Base-by-base conservation (phyloP, 2,113 vertebrate genomes). In the Platycercus adscitus region DNA sequence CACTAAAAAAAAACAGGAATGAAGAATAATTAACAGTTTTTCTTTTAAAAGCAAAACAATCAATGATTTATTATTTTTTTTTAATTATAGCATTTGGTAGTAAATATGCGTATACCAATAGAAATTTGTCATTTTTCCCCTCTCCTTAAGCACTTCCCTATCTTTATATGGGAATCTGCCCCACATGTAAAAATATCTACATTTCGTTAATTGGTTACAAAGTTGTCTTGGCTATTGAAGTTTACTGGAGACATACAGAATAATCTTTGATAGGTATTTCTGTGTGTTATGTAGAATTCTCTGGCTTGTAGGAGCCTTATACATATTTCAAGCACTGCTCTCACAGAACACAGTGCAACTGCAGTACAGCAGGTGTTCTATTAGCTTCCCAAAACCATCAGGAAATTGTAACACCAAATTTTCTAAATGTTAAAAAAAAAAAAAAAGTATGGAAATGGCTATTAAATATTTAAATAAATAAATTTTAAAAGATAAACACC, bases 391-490 rank as follows among this genome's bases (percentile, higher is more conserved):
- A 50, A 82, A 91, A 33, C 25, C 26, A 63, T 46, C 31, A 71
- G 47, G 55, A 84, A 89, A 63, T 13, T 18, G 4, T 25, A 61
- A 88, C 47, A 60, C 7, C 58, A 93, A 61, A 77, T 91, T 72
- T 92, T 80, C 41, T 82, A 80, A 50, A 92, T 52, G 33, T 63
- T 79, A 35, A 17, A 25, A 55, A 73, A 64, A 63, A 35, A 31
- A 23, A 79, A 39, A 39, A 39, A 39, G 39, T 13, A 53, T 55
- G 6, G 41, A 84, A 87, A 78, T 33, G 18, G 33, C 31, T 87
- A 81, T 75, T 75, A 80, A 56, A 79, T 13, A 66, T 66, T 86
- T 52, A 81, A 96, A 91, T 86, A 70, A 94, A 91, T 75, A 84
- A 44, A 47, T 78, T 81, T 89, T 3, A 70, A 81, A 94, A 79